Evolutionary conservation across 1,140 invertebrate species (phyloP).

Genomic region (Penaeus chinensis): DNA sequence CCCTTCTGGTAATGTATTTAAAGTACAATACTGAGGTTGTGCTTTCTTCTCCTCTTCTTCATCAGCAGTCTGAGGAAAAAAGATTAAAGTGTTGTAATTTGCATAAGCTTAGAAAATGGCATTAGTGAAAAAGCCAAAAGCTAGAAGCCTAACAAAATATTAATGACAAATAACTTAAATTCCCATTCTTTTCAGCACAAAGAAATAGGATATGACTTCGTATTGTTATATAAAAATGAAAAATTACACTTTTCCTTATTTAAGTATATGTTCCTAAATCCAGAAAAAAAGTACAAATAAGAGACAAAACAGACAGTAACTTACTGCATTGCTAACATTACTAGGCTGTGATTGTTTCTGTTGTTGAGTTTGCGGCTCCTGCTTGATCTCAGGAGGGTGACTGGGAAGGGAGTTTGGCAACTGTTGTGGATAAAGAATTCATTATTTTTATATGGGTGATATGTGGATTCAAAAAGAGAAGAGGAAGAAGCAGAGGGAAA

Average conservation of each 20-base stretch:
- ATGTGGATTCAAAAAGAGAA: no score
- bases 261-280: no score
- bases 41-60: constrained; percentile 19
- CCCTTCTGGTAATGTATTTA: constrained; percentile 52
- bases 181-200: no score
- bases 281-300: background rate
- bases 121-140: no score
- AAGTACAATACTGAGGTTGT: constrained; percentile 35
- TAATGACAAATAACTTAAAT: no score
- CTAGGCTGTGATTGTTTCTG: constrained; percentile 21
- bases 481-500: no score
- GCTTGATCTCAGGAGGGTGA: constrained; percentile 51
- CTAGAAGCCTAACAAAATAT: no score
- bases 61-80: background rate
- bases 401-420: constrained; percentile 53
- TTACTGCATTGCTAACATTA: constrained; percentile 25
- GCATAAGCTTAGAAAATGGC: no score
- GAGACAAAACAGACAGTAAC: background rate
- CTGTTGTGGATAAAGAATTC: constrained; percentile 25
- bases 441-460: background rate
- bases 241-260: no score
- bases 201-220: no score
- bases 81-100: no score
- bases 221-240: no score
- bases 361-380: constrained; percentile 16